phyloP scores from a whole-genome alignment of 2,888 invertebrate species.

The Amiota minor region DNA sequence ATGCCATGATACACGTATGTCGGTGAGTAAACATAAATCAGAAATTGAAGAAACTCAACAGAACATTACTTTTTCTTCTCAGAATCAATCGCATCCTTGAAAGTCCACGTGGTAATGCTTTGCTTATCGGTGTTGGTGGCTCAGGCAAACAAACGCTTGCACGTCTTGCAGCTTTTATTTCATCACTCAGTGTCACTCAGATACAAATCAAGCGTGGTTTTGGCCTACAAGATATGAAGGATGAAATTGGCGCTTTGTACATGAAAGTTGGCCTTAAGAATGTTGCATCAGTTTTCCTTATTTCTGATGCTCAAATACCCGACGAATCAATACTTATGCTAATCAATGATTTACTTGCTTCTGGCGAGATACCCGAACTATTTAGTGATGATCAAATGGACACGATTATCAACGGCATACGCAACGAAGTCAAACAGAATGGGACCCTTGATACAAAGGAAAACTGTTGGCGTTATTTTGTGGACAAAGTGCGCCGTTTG shows the following conservation, averaged over 20 bases:
- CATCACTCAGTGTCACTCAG: slow-evolving; percentile 93
- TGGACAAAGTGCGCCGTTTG: slow-evolving; percentile 87
- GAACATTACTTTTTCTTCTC: slow-evolving; percentile 15
- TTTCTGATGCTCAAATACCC: slow-evolving; percentile 95
- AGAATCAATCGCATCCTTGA: slow-evolving; percentile 94
- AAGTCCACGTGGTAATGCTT: slow-evolving; percentile 91
- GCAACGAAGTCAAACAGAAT: slow-evolving; percentile 86
- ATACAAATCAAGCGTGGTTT: slow-evolving; percentile 92
- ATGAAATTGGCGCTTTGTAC: slow-evolving; percentile 83
- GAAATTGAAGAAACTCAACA: background rate
- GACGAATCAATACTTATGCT: slow-evolving; percentile 92
- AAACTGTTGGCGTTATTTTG: slow-evolving; percentile 96
- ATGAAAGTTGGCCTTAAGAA: slow-evolving; percentile 91
- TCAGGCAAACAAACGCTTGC: slow-evolving; percentile 95
- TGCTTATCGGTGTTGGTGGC: slow-evolving; percentile 96
- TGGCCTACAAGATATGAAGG: slow-evolving; percentile 84
- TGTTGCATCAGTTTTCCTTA: slow-evolving; percentile 89
- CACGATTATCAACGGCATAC: slow-evolving; percentile 84
- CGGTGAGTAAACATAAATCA: slow-evolving; percentile 73
- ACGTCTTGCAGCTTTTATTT: slow-evolving; percentile 90
- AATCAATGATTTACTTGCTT: slow-evolving; percentile 93
- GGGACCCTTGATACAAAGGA: slow-evolving; percentile 90
- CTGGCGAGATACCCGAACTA: slow-evolving; percentile 94
- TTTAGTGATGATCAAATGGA: slow-evolving; percentile 93
- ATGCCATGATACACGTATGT: slow-evolving; percentile 94